phyloP scores from a whole-genome alignment of 2,797 vertebrate genomes.

The Gallirallus australis region DNA sequence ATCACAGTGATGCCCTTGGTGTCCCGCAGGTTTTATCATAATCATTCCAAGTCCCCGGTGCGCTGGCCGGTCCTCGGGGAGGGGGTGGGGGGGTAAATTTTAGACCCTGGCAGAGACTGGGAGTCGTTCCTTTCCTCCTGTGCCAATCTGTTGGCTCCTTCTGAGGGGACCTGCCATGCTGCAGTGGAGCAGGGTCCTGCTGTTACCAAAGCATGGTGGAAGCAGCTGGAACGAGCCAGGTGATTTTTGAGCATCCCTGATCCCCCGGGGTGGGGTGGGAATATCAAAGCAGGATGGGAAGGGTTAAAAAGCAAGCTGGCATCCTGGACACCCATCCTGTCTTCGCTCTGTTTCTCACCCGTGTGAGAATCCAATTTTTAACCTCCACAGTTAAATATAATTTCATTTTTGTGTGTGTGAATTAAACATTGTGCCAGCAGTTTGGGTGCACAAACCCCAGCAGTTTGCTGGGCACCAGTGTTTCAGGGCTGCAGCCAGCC shows the following conservation, averaged over 20 bases:
- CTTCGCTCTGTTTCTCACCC: not conserved
- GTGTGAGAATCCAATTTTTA: not conserved
- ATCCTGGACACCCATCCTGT: not conserved
- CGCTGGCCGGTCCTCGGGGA: not conserved
- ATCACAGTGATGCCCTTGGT: constrained; percentile 65
- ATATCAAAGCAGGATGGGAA: not conserved
- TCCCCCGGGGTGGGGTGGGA: not conserved
- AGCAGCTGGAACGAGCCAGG: not conserved
- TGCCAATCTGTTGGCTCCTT: not conserved
- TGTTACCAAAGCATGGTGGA: accelerated
- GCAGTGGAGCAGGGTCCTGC: not conserved
- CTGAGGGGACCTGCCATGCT: not conserved
- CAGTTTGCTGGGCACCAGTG: not conserved
- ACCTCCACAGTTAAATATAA: not conserved
- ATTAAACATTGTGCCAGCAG: not conserved
- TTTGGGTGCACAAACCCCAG: not conserved
- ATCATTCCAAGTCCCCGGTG: constrained; percentile 2
- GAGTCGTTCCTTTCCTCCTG: not conserved
- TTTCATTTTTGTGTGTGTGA: not conserved
- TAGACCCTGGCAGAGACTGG: not conserved
- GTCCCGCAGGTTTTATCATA: constrained; percentile 51
- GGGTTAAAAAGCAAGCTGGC: not conserved
- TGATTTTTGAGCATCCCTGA: not conserved
- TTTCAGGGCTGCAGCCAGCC: not conserved
- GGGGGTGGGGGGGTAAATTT: not conserved